phyloP scores from a whole-genome alignment of 1,140 invertebrate genomes.

The Drosophila paulistorum region DNA sequence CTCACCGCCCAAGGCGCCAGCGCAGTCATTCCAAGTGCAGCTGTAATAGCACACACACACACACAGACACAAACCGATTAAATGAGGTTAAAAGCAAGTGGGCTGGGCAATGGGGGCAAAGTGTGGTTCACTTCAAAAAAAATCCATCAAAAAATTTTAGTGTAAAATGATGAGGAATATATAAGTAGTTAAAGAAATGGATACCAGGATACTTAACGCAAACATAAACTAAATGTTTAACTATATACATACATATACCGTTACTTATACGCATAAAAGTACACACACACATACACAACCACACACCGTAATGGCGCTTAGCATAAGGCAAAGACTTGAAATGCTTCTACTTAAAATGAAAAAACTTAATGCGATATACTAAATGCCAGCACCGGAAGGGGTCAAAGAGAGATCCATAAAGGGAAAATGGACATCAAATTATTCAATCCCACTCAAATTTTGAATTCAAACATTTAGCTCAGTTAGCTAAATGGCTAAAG shows the following conservation, averaged over 20 bases:
- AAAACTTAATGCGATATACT: slow-evolving; percentile 2
- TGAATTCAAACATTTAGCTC: background rate
- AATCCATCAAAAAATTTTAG: slow-evolving; percentile 58
- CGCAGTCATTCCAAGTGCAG: slow-evolving; percentile 87
- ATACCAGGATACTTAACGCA: slow-evolving; percentile 69
- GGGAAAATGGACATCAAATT: background rate
- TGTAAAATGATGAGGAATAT: slow-evolving; percentile 35
- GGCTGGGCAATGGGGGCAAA: slow-evolving; percentile 45
- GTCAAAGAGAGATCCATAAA: background rate
- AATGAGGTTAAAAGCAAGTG: background rate
- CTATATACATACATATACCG: slow-evolving; percentile 51
- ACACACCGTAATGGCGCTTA: slow-evolving; percentile 48
- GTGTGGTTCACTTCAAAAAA: slow-evolving; percentile 79
- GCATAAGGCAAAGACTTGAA: slow-evolving; percentile 41
- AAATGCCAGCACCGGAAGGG: slow-evolving; percentile 14
- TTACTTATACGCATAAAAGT: slow-evolving; percentile 49
- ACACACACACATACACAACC: slow-evolving; percentile 44
- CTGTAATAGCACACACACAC: slow-evolving; percentile 82
- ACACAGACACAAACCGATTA: background rate
- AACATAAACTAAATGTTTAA: slow-evolving; percentile 72
- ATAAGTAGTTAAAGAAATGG: slow-evolving; percentile 47
- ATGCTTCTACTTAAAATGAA: slow-evolving; percentile 35
- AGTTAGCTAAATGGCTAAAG: background rate
- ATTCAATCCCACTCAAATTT: background rate
- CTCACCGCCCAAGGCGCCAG: slow-evolving; percentile 84